Percentiles rank a stretch among this genome's conserved stretches.
Evolutionary conservation across 2,888 invertebrate genomes (phyloP).

Genomic region (Dimorphilus gyrociliatus): DNA sequence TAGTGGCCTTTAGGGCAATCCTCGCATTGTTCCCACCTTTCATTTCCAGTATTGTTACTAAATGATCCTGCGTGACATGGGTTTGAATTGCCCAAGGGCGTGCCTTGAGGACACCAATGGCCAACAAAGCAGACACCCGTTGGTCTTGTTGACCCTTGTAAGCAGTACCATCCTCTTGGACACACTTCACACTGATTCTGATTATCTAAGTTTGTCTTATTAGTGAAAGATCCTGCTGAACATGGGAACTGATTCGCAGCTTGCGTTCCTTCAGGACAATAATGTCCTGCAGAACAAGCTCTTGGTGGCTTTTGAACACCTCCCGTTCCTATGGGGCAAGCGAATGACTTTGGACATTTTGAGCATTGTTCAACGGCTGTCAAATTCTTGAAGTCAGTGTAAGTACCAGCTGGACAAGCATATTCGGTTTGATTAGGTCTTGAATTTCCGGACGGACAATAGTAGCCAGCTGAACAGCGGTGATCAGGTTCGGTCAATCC

Average conservation of each 20-base stretch:
- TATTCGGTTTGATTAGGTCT: constrained; percentile 22
- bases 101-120: constrained; percentile 29
- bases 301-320: constrained; percentile 27
- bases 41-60: constrained; percentile 18
- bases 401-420: constrained; percentile 28
- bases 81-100: constrained; percentile 16
- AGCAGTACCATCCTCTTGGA: constrained; percentile 25
- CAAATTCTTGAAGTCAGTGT: constrained; percentile 25
- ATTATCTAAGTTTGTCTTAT: constrained; percentile 22
- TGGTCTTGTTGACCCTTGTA: constrained; percentile 20
- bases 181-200: constrained; percentile 24
- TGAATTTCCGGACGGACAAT: constrained; percentile 27
- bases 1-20: constrained; percentile 26
- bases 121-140: constrained; percentile 22
- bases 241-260: constrained; percentile 24
- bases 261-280: constrained; percentile 24
- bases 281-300: constrained; percentile 25
- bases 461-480: constrained; percentile 27
- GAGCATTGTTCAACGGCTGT: constrained; percentile 24
- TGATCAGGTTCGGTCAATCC: constrained; percentile 22
- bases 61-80: constrained; percentile 31
- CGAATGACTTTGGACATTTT: constrained; percentile 16
- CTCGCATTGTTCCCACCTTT: constrained; percentile 25
- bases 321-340: constrained; percentile 26
- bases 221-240: constrained; percentile 27